phyloP scores from a whole-genome alignment of 2,888 invertebrate species.

The Druceiella hillmani region DNA sequence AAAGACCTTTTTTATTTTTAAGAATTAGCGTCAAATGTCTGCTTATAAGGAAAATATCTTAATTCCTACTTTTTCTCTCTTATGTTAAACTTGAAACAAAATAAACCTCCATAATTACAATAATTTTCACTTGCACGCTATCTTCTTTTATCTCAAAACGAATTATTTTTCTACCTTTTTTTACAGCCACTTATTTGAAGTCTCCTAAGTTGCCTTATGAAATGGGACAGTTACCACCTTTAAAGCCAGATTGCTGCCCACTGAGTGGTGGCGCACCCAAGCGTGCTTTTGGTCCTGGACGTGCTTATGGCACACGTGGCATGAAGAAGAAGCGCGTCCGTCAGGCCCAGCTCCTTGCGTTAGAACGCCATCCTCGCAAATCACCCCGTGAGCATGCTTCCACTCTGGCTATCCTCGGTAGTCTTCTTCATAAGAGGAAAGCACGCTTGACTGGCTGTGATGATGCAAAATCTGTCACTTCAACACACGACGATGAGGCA shows the following conservation, averaged over 20 bases:
- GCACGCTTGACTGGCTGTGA: too few relatives aligned
- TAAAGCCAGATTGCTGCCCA: constrained; percentile 52
- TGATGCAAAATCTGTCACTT: constrained; percentile 44
- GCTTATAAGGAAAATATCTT: too few relatives aligned
- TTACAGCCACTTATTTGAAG: constrained; percentile 52
- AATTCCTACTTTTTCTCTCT: too few relatives aligned
- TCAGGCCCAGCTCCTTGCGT: constrained; percentile 32
- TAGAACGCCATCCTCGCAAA: constrained; percentile 64
- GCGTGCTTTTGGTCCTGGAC: constrained; percentile 33
- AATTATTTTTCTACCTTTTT: constrained; percentile 13
- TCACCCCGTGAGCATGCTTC: constrained; percentile 86
- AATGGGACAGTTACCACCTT: constrained; percentile 58
- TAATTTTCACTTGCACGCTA: neutral
- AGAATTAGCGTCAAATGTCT: too few relatives aligned
- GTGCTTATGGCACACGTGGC: constrained; percentile 41
- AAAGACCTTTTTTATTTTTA: too few relatives aligned
- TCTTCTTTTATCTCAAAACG: neutral
- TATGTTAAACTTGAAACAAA: too few relatives aligned
- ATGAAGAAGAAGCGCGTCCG: constrained; percentile 33
- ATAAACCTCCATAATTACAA: too few relatives aligned
- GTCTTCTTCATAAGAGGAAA: constrained; percentile 54
- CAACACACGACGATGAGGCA: constrained; percentile 35
- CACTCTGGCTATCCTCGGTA: constrained; percentile 75
- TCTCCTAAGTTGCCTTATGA: constrained; percentile 73
- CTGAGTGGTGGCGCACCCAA: constrained; percentile 43